Percentiles rank a stretch among this genome's conserved stretches.
phyloP scores from a whole-genome alignment of 2,797 vertebrate genomes.

The Semotilus atromaculatus region DNA sequence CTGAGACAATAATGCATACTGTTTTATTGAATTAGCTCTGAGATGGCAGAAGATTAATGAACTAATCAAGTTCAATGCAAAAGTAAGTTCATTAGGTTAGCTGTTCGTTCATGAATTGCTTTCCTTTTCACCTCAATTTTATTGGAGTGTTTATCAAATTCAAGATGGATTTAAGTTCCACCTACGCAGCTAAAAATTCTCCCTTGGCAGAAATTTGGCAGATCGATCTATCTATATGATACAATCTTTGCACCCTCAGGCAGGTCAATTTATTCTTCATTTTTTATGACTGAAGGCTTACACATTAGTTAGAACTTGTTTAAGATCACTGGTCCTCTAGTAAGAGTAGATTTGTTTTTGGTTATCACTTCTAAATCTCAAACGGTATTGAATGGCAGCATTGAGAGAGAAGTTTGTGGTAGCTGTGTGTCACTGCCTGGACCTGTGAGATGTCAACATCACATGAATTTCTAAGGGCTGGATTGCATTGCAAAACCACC shows the following conservation, averaged over 20 bases:
- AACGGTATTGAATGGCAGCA: slow-evolving; percentile 1
- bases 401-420: slow-evolving; percentile 23
- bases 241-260: neutral
- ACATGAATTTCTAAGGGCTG: slow-evolving; percentile 21
- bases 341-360: slow-evolving; percentile 4
- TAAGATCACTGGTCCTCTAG: neutral
- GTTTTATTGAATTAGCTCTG: neutral
- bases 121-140: neutral
- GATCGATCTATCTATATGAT: neutral
- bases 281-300: neutral
- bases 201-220: neutral
- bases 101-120: neutral
- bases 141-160: slow-evolving; percentile 10
- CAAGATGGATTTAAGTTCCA: slow-evolving; percentile 9
- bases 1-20: neutral
- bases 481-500: slow-evolving; percentile 26
- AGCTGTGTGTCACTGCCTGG: slow-evolving; percentile 20
- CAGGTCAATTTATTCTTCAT: neutral
- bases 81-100: neutral
- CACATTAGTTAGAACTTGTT: slow-evolving; percentile 35
- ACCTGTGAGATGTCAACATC: slow-evolving; percentile 18
- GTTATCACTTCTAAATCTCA: neutral
- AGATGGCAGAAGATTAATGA: neutral
- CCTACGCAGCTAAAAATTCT: neutral
- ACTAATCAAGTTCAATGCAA: neutral